Conservation (phyloP, 2,113 vertebrate species). For the Laticauda laticaudata region DNA sequence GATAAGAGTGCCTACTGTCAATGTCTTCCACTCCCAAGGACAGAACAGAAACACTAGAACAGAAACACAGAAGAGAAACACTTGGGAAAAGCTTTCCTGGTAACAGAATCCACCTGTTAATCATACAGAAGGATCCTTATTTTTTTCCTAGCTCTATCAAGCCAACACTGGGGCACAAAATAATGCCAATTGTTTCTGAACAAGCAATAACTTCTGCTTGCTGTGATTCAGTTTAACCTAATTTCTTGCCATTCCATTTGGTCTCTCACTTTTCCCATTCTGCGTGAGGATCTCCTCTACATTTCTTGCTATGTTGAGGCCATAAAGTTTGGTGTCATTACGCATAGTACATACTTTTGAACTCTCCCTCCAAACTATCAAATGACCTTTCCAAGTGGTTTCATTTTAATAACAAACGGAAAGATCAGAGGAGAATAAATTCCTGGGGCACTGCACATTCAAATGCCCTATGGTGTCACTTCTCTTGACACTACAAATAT, state of each 20-base stretch:
- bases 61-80: background rate
- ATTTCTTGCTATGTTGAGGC: background rate
- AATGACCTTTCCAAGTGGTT: background rate
- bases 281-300: background rate
- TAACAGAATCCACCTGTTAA: background rate
- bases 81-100: background rate
- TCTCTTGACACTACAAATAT: background rate
- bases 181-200: background rate
- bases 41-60: background rate
- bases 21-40: background rate
- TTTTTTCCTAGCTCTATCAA: background rate
- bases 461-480: background rate
- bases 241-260: background rate
- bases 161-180: background rate
- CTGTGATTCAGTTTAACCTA: background rate
- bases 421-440: background rate
- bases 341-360: background rate
- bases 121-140: background rate
- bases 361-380: background rate
- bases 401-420: background rate
- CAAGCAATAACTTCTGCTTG: background rate
- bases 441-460: background rate
- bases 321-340: background rate
- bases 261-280: background rate
- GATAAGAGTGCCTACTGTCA: background rate